Conservation (phyloP, 2,113 vertebrate genomes). For the Bubo blakistoni region DNA sequence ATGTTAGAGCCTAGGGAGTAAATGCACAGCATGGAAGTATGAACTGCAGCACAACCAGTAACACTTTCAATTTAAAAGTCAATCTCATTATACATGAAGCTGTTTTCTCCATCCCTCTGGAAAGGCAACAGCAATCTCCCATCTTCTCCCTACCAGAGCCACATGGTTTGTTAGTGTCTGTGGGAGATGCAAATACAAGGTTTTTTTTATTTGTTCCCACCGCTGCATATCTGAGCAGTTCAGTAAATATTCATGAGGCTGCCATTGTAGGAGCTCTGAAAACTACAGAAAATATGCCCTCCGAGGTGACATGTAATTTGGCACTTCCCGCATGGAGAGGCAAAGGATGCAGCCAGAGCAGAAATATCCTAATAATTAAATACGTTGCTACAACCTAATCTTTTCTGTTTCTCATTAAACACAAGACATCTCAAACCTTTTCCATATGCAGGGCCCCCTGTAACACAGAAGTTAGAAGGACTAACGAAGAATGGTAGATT, state of each 20-base stretch:
- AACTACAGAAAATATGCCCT: slow-evolving; percentile 46
- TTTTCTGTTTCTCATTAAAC: slow-evolving; percentile 40
- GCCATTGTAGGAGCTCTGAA: slow-evolving; percentile 59
- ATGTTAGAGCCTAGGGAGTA: slow-evolving; percentile 77
- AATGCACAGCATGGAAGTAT: slow-evolving; percentile 67
- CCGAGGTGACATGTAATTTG: slow-evolving; percentile 59
- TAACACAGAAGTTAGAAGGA: background rate
- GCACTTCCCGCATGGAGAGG: slow-evolving; percentile 28
- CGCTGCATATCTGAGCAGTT: slow-evolving; percentile 62
- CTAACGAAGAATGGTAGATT: background rate
- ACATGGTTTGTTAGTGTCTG: slow-evolving; percentile 63
- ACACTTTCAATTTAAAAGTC: slow-evolving; percentile 75
- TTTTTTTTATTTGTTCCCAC: slow-evolving; percentile 68
- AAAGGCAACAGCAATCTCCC: slow-evolving; percentile 56
- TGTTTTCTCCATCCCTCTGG: slow-evolving; percentile 63
- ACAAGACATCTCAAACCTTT: background rate
- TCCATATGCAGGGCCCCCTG: background rate
- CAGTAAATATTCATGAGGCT: slow-evolving; percentile 74
- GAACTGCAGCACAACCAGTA: slow-evolving; percentile 53
- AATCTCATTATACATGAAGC: slow-evolving; percentile 74
- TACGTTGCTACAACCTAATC: slow-evolving; percentile 1
- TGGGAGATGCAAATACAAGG: slow-evolving; percentile 69
- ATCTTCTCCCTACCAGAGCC: slow-evolving; percentile 46
- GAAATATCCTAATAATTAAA: slow-evolving; percentile 52
- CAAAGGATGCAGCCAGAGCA: slow-evolving; percentile 5